Conservation (phyloP, 64 coral and sea anemone genomes). For the Montipora capricornis region DNA sequence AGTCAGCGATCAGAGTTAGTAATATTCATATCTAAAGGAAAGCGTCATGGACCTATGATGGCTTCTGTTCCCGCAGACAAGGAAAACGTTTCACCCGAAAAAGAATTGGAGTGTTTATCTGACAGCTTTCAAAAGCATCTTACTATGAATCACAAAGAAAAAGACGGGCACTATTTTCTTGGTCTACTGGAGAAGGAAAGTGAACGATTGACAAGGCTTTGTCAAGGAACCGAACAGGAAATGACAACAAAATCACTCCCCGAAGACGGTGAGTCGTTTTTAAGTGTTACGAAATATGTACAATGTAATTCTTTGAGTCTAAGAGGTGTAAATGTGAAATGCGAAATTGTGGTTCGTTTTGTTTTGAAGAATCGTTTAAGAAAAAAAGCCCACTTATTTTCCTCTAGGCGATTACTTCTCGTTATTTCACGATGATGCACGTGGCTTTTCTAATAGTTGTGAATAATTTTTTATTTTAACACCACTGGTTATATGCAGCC, state of each 20-base stretch:
- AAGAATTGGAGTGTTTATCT: slow-evolving; percentile 61
- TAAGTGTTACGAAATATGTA: slow-evolving; percentile 6
- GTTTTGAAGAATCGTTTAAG: not conserved
- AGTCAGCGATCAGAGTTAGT: slow-evolving; percentile 69
- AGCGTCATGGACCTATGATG: slow-evolving; percentile 61
- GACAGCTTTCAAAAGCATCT: slow-evolving; percentile 69
- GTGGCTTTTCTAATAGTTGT: not conserved
- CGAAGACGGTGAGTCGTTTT: slow-evolving; percentile 54
- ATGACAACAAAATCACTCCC: slow-evolving; percentile 50
- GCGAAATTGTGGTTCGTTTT: not conserved
- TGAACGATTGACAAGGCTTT: slow-evolving; percentile 61
- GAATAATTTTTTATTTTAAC: not conserved
- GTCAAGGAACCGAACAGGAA: slow-evolving; percentile 55
- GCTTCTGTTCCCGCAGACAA: slow-evolving; percentile 62
- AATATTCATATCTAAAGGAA: slow-evolving; percentile 70
- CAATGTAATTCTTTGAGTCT: not conserved
- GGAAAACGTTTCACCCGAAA: slow-evolving; percentile 76
- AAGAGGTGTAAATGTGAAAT: not conserved
- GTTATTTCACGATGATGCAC: not conserved
- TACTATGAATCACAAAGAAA: slow-evolving; percentile 41
- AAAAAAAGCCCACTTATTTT: not conserved
- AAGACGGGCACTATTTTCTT: slow-evolving; percentile 72
- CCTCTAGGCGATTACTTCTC: not conserved
- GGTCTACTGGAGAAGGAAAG: slow-evolving; percentile 64
- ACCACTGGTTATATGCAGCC: not conserved